These are phyloP conservation scores for Tragelaphus buxtoni DNA, from an alignment of 2,113 vertebrate genomes.

Conservation along the genomic window DNA sequence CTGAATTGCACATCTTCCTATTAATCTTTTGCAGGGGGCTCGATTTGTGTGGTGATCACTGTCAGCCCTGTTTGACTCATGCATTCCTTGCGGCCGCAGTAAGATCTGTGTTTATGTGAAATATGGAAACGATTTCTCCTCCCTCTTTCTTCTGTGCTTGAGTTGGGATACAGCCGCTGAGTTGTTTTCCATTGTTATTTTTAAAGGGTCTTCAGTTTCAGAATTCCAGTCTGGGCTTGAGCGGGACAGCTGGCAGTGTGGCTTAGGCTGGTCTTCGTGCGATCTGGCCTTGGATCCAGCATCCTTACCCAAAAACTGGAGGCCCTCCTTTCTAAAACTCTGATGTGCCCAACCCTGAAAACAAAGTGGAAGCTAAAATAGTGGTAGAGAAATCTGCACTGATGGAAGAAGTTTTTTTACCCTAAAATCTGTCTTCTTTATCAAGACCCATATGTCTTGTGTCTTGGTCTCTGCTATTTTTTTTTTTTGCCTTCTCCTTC, in stretches of 20 bases:
- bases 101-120: constrained; percentile 55
- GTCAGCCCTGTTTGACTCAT: constrained; percentile 26
- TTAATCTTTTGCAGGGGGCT: background rate
- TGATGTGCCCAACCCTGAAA: background rate
- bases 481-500: background rate
- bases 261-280: background rate
- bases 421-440: background rate
- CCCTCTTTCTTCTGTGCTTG: background rate
- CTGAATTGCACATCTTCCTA: background rate
- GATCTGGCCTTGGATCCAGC: background rate
- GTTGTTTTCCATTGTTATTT: constrained; percentile 30
- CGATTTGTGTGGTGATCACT: background rate
- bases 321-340: background rate
- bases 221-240: background rate
- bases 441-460: background rate
- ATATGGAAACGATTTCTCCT: constrained; percentile 33
- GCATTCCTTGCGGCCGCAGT: constrained; percentile 26
- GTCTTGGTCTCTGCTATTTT: background rate
- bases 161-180: background rate
- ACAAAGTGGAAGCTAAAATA: background rate
- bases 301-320: background rate
- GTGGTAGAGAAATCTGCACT: background rate
- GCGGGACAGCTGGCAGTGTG: background rate
- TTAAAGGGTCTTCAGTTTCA: constrained; percentile 7
- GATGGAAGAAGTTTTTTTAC: background rate